A percentile compares a stretch with the other conserved stretches of the same genome.
Evolutionary conservation across 1,140 invertebrate genomes (phyloP).

Genomic region (Papilio aristodemus): DNA sequence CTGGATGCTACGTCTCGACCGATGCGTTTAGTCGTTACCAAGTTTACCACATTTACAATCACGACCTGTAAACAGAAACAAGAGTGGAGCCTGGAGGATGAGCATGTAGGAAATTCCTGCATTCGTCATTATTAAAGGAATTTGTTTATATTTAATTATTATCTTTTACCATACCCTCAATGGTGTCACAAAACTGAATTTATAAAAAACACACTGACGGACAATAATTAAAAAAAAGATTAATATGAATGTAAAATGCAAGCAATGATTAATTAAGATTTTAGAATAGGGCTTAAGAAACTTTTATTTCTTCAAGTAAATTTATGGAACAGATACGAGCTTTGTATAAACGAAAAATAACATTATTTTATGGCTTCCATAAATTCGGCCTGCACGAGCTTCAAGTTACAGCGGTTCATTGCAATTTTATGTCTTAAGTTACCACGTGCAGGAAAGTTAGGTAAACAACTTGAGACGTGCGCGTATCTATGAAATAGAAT

Average conservation of each 20-base stretch:
- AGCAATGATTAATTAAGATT: background rate
- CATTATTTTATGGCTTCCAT: background rate
- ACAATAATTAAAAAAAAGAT: background rate
- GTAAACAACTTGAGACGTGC: too few species aligned
- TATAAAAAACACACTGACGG: background rate
- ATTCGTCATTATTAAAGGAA: too few species aligned
- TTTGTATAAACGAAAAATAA: background rate
- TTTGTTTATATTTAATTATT: too few species aligned
- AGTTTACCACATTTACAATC: too few species aligned
- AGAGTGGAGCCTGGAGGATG: too few species aligned
- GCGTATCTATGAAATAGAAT: too few species aligned
- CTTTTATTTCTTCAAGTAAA: background rate
- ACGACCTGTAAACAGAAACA: too few species aligned
- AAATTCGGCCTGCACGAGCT: background rate
- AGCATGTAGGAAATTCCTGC: too few species aligned
- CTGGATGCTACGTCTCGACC: too few species aligned
- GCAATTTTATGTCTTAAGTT: conserved; percentile 17
- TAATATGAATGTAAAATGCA: background rate
- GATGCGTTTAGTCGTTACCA: too few species aligned
- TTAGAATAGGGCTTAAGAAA: background rate
- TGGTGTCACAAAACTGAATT: too few species aligned
- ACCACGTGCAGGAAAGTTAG: background rate
- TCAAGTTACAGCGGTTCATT: background rate
- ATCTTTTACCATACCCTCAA: too few species aligned
- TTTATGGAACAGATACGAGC: background rate